phyloP scores from a whole-genome alignment of 2,888 invertebrate genomes.

The Megaustenia siamemsis region DNA sequence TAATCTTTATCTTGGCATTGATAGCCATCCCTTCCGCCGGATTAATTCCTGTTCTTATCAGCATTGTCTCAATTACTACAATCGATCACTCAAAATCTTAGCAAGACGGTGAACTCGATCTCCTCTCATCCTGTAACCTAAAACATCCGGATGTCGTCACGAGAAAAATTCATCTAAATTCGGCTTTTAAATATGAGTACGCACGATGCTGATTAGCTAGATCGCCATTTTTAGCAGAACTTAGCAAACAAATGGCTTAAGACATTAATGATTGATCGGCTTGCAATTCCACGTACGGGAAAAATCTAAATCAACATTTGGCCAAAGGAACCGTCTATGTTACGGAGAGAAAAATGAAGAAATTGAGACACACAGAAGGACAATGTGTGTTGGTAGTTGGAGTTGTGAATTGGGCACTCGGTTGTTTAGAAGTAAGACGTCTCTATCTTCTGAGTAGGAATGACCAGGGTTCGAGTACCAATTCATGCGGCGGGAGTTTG shows the following conservation, averaged over 20 bases:
- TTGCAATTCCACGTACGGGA: not conserved
- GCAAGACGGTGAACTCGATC: conserved; percentile 3
- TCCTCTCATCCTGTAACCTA: not conserved
- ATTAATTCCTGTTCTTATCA: not conserved
- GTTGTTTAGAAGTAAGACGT: too few relatives aligned
- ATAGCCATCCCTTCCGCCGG: not conserved
- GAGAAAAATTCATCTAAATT: not conserved
- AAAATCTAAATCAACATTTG: not conserved
- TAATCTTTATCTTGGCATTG: not conserved
- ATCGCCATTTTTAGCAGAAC: not conserved
- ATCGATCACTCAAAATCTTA: not conserved
- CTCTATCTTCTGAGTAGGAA: too few relatives aligned
- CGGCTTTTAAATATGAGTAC: not conserved
- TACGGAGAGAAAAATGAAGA: not conserved
- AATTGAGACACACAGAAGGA: too few relatives aligned
- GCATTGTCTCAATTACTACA: not conserved
- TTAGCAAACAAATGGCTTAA: not conserved
- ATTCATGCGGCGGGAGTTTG: too few relatives aligned
- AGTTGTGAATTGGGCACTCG: too few relatives aligned
- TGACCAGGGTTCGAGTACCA: too few relatives aligned
- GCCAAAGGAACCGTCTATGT: not conserved
- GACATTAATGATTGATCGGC: not conserved
- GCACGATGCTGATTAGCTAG: not conserved
- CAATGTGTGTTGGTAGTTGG: too few relatives aligned
- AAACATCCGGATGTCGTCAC: not conserved